Conservation (phyloP, 2,113 vertebrate species). For the Pterophyllum scalare region DNA sequence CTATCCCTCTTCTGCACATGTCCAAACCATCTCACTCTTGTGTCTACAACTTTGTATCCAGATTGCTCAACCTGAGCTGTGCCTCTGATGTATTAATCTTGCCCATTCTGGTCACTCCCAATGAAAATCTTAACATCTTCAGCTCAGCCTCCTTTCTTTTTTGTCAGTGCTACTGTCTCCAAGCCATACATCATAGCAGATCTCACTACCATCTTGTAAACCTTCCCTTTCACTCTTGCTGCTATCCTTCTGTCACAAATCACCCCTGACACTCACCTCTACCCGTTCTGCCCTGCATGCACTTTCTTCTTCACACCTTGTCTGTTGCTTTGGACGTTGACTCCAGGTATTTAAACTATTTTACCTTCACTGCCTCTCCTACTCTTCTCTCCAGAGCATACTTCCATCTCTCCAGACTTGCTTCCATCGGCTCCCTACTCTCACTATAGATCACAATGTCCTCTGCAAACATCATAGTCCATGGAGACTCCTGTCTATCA, state of each 20-base stretch:
- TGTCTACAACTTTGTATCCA: background rate
- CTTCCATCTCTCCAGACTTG: background rate
- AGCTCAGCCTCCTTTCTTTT: too few relatives aligned
- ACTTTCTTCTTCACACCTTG: rapidly evolving
- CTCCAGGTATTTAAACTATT: too few relatives aligned
- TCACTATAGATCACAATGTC: background rate
- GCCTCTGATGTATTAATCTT: background rate
- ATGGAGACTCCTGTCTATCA: background rate
- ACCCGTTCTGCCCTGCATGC: background rate
- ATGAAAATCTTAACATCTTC: too few relatives aligned
- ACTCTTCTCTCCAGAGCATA: background rate
- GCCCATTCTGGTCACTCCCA: background rate
- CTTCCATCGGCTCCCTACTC: background rate
- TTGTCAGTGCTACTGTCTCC: background rate
- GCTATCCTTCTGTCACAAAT: background rate
- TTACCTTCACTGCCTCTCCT: background rate
- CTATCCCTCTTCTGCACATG: too few relatives aligned
- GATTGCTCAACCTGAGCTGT: background rate
- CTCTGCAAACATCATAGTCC: background rate
- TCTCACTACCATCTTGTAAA: background rate
- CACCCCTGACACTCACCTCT: rapidly evolving
- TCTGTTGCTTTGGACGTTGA: background rate
- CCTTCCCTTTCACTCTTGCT: background rate
- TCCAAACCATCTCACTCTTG: background rate
- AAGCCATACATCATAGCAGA: background rate